A percentile compares a stretch with the other conserved stretches of the same genome.
phyloP scores from a whole-genome alignment of 1,140 invertebrate genomes.

The Lasioglossum baleicum region DNA sequence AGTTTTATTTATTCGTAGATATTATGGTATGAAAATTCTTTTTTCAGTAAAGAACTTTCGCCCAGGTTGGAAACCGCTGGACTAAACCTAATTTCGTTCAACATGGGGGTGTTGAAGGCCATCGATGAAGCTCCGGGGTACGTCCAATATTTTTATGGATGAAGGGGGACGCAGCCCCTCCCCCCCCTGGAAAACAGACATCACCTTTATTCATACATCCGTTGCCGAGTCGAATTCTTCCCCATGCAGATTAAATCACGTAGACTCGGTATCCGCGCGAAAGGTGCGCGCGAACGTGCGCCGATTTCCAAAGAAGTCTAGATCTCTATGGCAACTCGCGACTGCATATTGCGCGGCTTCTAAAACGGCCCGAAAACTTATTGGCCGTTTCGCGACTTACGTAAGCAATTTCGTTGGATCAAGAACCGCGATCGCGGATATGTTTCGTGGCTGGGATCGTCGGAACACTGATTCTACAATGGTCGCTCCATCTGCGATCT shows the following conservation, averaged over 20 bases:
- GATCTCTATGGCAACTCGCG: neutral
- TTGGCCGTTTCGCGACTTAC: conserved; percentile 29
- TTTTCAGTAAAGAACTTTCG: too few species aligned
- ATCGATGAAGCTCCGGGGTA: too few species aligned
- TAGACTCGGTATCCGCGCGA: conserved; percentile 16
- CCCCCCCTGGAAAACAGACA: neutral
- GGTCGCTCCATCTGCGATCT: too few species aligned
- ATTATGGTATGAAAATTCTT: too few species aligned
- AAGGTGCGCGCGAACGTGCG: conserved; percentile 32
- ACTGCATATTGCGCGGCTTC: neutral
- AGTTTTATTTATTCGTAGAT: too few species aligned
- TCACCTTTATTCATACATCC: conserved; percentile 7
- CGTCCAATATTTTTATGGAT: neutral
- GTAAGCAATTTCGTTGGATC: conserved; percentile 17
- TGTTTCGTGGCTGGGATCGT: too few species aligned
- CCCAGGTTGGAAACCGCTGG: too few species aligned
- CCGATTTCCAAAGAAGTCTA: conserved; percentile 20
- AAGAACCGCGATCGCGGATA: too few species aligned
- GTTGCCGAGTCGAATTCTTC: neutral
- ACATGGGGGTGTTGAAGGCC: too few species aligned
- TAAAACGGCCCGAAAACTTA: conserved; percentile 14
- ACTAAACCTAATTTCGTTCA: too few species aligned
- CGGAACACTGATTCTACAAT: too few species aligned
- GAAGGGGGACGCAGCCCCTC: neutral
- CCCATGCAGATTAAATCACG: conserved; percentile 43